Evolutionary conservation across 2,797 vertebrate genomes (phyloP), one percentile per base, ranked within the genome.

Genomic region (Florisuga fusca): DNA sequence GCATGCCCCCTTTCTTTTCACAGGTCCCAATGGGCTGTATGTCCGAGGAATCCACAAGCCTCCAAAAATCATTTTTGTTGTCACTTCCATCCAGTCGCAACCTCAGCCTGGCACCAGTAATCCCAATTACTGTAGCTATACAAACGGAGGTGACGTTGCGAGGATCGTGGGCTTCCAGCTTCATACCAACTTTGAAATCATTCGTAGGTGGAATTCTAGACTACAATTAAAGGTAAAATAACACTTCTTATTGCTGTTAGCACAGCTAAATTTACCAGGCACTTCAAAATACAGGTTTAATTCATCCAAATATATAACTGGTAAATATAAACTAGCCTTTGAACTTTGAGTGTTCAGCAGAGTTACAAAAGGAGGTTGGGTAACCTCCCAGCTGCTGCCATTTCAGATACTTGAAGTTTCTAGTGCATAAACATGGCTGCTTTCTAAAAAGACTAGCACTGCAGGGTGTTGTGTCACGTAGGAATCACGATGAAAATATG

Each of bases 51-150:
- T 99, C 99, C 10, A 99, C 99, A 77, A 99, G 98, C 41, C 98
- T 98, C 99, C 99, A 99, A 96, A 99, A 99, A 97, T 99, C 99
- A 64, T 99, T 99, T 97, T 98, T 99, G 98, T 99, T 99, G 97
- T 99, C 99, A 10, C 99, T 99, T 59, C 99, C 99, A 34, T 99
- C 99, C 82, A 99, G 98, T 8, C 99, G 98, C 84, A 99, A 97
- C n/a, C 98, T 98, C 34, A 99, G 98, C 53, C 99, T 98, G 53
- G 98, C 98, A 33, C 99, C 99, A 3, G 98, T 99, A 91, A 98
- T 97, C 69, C 98, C 99, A 97, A 99, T 98, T 38, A 99, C 98
- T 0, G 99, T 99, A 77, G 99, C 99, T 64, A 99, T 99, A 81
- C 99, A 99, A 62, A 99, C 97, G 0, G 99, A 99, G 84, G 98